Evolutionary conservation across 2,888 invertebrate species (phyloP).

Genomic region (Watsonalla binaria): DNA sequence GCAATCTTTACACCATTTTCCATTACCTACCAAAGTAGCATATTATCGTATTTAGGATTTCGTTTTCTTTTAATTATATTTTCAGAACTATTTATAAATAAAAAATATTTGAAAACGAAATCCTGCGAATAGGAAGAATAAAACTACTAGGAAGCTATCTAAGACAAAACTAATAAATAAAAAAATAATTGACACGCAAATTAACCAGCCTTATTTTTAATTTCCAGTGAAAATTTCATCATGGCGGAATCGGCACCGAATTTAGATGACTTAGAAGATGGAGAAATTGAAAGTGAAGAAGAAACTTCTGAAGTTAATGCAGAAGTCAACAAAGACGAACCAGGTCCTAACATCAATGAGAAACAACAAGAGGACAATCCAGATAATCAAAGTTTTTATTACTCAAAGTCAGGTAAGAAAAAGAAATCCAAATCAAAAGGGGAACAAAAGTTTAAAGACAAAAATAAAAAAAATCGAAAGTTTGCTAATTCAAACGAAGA

Average conservation of each 20-base stretch:
- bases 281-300: slow-evolving; percentile 87
- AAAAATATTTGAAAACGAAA: too few relatives aligned
- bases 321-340: slow-evolving; percentile 39
- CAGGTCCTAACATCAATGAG: slow-evolving; percentile 25
- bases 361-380: slow-evolving; percentile 35
- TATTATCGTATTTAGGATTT: too few relatives aligned
- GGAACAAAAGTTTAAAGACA: slow-evolving; percentile 71
- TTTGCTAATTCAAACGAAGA: slow-evolving; percentile 72
- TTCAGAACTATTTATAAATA: too few relatives aligned
- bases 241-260: slow-evolving; percentile 54
- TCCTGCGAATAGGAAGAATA: too few relatives aligned
- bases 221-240: slow-evolving; percentile 59
- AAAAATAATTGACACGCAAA: neutral
- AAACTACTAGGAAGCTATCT: too few relatives aligned
- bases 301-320: slow-evolving; percentile 41
- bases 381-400: slow-evolving; percentile 51
- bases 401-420: slow-evolving; percentile 71
- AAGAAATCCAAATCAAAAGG: slow-evolving; percentile 72
- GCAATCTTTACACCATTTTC: too few relatives aligned
- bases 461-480: slow-evolving; percentile 72
- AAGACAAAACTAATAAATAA: too few relatives aligned
- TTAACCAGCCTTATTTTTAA: slow-evolving; percentile 20
- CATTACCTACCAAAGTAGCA: too few relatives aligned
- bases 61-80: too few relatives aligned
- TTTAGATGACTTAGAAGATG: slow-evolving; percentile 88